A percentile compares a stretch with the other conserved stretches of the same genome.
Evolutionary conservation across 2,113 vertebrate genomes (phyloP).

Genomic region (Lasiurus cinereus): DNA sequence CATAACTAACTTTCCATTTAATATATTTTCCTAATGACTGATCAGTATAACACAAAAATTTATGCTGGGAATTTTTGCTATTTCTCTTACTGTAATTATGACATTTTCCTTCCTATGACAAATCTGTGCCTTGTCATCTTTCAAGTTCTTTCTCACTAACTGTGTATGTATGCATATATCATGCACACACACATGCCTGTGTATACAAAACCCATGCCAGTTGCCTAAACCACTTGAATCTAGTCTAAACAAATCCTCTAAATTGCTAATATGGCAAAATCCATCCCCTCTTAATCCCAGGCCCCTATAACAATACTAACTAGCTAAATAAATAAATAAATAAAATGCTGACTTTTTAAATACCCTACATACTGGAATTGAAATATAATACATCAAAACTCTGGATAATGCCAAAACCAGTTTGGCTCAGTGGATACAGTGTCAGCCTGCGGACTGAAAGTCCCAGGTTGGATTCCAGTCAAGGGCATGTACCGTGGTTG

Average conservation of each 20-base stretch:
- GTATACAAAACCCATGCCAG: neutral
- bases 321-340: neutral
- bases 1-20: conserved; percentile 1
- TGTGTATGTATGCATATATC: neutral
- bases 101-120: neutral
- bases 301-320: neutral
- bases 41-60: neutral
- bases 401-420: neutral
- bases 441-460: too few relatives aligned
- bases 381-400: conserved; percentile 23
- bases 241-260: neutral
- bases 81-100: neutral
- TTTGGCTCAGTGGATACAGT: too few relatives aligned
- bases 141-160: neutral
- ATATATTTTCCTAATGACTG: neutral
- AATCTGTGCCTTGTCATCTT: neutral
- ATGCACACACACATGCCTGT: neutral
- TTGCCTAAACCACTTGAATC: neutral
- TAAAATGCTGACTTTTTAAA: neutral
- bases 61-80: neutral
- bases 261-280: neutral
- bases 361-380: neutral
- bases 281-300: neutral
- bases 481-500: too few relatives aligned
- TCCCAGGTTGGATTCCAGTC: too few relatives aligned